Evolutionary conservation across 1,140 invertebrate genomes (phyloP).

Genomic region (Sarcophaga peregrina): DNA sequence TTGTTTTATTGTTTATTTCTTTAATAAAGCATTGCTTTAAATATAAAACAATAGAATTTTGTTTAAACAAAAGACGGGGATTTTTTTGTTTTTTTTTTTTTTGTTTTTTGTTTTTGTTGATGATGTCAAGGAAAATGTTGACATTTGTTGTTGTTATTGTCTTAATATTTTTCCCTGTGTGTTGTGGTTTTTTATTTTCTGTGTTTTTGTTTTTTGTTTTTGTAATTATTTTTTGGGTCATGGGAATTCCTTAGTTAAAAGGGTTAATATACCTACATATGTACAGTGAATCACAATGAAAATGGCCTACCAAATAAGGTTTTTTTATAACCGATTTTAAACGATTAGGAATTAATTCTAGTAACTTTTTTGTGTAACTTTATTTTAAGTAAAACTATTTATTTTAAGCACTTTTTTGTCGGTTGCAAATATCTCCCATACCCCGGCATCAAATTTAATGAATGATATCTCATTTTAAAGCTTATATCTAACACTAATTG

Average conservation of each 20-base stretch:
- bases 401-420: too few species aligned
- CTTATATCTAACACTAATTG: too few species aligned
- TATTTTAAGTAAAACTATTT: too few species aligned
- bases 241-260: neutral
- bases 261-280: neutral
- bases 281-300: too few species aligned
- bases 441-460: too few species aligned
- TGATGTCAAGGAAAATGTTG: constrained; percentile 38
- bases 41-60: neutral
- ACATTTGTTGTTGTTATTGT: constrained; percentile 27
- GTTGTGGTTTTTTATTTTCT: neutral
- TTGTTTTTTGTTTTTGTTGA: neutral
- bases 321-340: too few species aligned
- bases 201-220: neutral
- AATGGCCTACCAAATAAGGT: too few species aligned
- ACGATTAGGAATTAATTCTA: too few species aligned
- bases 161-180: neutral
- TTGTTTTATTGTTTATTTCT: neutral
- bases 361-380: too few species aligned
- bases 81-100: neutral
- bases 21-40: neutral
- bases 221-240: constrained; percentile 6
- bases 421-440: too few species aligned
- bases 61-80: constrained; percentile 8
- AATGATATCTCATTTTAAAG: too few species aligned